phyloP scores from a whole-genome alignment of 2,888 invertebrate genomes.

The Amphipoea lucens region DNA sequence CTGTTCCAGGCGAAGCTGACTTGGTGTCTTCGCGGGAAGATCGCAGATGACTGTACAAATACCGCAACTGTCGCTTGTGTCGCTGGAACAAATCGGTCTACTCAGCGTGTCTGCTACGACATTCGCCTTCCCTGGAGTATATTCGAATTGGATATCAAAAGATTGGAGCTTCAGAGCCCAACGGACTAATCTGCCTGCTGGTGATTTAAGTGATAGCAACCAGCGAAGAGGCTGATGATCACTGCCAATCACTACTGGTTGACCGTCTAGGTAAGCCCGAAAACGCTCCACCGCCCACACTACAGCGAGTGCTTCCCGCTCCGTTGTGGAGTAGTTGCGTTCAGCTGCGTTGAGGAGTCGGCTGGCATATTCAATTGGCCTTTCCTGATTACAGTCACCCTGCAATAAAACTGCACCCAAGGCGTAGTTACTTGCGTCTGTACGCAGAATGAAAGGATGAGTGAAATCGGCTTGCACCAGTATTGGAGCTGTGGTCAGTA shows the following conservation, averaged over 20 bases:
- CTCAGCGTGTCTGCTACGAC: conserved; percentile 2
- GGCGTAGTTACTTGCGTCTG: background rate
- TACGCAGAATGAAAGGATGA: background rate
- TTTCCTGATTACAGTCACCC: background rate
- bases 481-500: background rate
- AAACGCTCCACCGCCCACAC: background rate
- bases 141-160: background rate
- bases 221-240: background rate
- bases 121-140: background rate
- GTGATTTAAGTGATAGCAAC: background rate
- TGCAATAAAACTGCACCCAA: background rate
- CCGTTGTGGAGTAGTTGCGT: background rate
- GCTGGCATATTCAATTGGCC: background rate
- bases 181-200: background rate
- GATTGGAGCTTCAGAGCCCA: conserved; percentile 3
- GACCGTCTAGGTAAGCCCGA: background rate
- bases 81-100: background rate
- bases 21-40: too few species aligned
- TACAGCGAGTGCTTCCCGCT: background rate
- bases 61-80: background rate
- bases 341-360: background rate
- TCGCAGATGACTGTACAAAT: too few species aligned
- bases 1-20: too few species aligned
- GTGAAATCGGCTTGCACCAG: background rate
- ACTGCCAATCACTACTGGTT: conserved; percentile 1